phyloP scores from a whole-genome alignment of 2,888 invertebrate species.

The Sinelater perroti region DNA sequence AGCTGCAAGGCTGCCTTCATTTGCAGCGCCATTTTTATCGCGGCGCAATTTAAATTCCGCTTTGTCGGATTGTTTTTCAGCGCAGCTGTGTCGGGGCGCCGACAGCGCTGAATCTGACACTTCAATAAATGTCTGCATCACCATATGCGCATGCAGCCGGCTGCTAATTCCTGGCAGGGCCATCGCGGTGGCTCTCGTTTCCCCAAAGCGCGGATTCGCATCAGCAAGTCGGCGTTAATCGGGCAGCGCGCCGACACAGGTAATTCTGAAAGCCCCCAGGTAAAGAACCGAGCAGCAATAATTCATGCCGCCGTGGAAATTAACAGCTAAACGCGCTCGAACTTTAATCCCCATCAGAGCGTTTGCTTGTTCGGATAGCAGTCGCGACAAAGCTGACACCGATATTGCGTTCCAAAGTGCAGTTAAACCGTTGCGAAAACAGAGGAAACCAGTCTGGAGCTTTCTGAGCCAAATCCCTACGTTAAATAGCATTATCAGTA shows the following conservation, averaged over 20 bases:
- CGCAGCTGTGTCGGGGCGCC: conserved; percentile 4
- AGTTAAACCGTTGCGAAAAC: too few relatives aligned
- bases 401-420: neutral
- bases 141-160: conserved; percentile 36
- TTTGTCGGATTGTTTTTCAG: too few relatives aligned
- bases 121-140: conserved; percentile 37
- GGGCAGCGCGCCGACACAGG: conserved; percentile 7
- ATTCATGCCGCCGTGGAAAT: conserved; percentile 30
- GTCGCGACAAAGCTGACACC: conserved; percentile 26
- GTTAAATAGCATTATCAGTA: too few relatives aligned
- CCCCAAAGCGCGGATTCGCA: too few relatives aligned
- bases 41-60: too few relatives aligned
- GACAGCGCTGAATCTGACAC: conserved; percentile 34
- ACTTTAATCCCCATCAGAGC: conserved; percentile 41
- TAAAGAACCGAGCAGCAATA: conserved; percentile 19
- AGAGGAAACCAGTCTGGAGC: too few relatives aligned
- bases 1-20: too few relatives aligned
- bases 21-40: too few relatives aligned
- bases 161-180: too few relatives aligned
- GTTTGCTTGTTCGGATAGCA: conserved; percentile 38
- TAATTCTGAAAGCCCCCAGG: conserved; percentile 21
- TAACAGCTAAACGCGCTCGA: conserved; percentile 40
- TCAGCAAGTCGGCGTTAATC: too few relatives aligned
- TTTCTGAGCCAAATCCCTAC: too few relatives aligned
- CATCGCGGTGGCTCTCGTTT: conserved; percentile 30